Conservation (phyloP, 2,888 invertebrate genomes). For the Octodonta nipae region DNA sequence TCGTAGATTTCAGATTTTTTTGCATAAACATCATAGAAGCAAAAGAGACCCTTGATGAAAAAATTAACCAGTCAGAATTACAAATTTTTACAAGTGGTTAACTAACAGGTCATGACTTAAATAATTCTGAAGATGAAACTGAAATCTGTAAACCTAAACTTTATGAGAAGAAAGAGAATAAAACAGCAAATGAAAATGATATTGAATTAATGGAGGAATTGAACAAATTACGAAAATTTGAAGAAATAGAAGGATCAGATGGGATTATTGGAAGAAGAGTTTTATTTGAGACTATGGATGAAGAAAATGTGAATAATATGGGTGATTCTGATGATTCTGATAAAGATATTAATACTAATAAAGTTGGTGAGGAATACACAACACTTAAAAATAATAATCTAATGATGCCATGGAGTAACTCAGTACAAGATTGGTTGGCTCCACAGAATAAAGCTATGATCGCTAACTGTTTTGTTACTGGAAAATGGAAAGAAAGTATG, state of each 20-base stretch:
- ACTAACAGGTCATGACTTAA: conserved; percentile 53
- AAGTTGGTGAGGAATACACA: too few species aligned
- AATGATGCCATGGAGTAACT: conserved; percentile 42
- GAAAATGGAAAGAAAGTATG: conserved; percentile 80
- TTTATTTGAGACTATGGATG: conserved; percentile 34
- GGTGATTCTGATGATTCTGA: too few species aligned
- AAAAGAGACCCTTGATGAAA: conserved; percentile 75
- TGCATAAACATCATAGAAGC: conserved; percentile 65
- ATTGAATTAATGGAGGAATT: conserved; percentile 19
- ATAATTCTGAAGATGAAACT: conserved; percentile 23
- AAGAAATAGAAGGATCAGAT: conserved; percentile 29
- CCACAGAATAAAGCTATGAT: conserved; percentile 54
- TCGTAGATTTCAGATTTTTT: too few species aligned
- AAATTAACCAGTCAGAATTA: conserved; percentile 75
- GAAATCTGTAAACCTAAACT: too few species aligned
- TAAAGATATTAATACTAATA: too few species aligned
- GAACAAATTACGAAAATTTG: conserved; percentile 18
- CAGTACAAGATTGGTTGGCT: conserved; percentile 49
- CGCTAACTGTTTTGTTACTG: conserved; percentile 86
- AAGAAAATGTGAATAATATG: too few species aligned
- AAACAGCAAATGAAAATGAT: conserved; percentile 13
- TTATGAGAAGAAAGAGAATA: conserved; percentile 15
- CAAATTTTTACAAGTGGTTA: conserved; percentile 69
- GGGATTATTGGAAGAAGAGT: conserved; percentile 43
- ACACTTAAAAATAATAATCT: too few species aligned